Evolutionary conservation across 2,113 vertebrate species (phyloP).

Genomic region (Hippocampus abdominalis): DNA sequence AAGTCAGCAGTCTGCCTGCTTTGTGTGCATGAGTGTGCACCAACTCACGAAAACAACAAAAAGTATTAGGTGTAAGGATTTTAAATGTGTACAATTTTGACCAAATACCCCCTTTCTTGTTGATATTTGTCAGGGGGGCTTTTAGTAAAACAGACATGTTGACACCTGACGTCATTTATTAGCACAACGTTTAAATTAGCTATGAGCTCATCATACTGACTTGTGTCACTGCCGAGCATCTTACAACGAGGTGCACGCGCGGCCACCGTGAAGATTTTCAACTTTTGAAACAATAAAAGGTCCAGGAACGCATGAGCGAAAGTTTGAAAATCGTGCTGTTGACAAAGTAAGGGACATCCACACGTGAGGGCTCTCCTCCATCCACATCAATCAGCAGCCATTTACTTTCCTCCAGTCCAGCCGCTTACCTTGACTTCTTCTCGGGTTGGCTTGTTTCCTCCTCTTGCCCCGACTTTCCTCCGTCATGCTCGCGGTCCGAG

Average conservation of each 20-base stretch:
- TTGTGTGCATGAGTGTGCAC: not conserved
- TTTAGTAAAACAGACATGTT: not conserved
- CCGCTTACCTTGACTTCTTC: constrained; percentile 74
- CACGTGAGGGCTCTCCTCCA: not conserved
- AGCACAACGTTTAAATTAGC: not conserved
- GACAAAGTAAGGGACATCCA: not conserved
- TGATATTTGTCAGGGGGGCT: not conserved
- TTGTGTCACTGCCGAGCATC: not conserved
- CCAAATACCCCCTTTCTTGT: not conserved
- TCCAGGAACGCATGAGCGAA: not conserved
- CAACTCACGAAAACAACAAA: not conserved
- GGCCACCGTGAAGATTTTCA: not conserved
- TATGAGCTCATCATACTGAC: not conserved
- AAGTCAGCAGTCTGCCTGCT: not conserved
- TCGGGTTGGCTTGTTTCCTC: constrained; percentile 79
- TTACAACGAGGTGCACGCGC: not conserved
- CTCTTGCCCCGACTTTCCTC: constrained; percentile 76
- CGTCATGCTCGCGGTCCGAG: constrained; percentile 60
- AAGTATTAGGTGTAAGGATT: not conserved
- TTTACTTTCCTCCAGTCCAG: not conserved
- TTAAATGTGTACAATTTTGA: not conserved
- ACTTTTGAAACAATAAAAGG: not conserved
- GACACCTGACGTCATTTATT: not conserved
- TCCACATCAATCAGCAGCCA: not conserved
- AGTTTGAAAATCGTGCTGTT: not conserved